A percentile compares a stretch with the other conserved stretches of the same genome.
phyloP scores from a whole-genome alignment of 2,797 vertebrate genomes.

The Phyllotis vaccarum region DNA sequence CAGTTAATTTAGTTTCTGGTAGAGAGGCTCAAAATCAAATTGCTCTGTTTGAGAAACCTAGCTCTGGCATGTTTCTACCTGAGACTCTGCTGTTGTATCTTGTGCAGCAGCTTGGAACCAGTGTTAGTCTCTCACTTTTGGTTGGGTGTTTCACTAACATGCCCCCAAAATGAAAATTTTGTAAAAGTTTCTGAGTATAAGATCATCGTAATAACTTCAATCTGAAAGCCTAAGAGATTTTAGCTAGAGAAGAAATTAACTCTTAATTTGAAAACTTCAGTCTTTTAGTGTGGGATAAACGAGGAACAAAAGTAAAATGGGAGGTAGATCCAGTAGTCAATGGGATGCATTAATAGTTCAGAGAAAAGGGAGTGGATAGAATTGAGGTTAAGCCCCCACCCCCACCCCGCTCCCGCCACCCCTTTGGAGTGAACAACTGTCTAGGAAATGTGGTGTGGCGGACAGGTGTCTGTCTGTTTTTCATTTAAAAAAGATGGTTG shows the following conservation, averaged over 20 bases:
- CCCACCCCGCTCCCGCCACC: too few relatives aligned
- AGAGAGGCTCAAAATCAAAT: neutral
- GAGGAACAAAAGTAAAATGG: neutral
- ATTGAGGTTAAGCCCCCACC: slow-evolving; percentile 16
- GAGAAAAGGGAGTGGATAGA: neutral
- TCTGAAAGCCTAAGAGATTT: neutral
- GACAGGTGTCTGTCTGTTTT: slow-evolving; percentile 27
- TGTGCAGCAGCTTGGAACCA: neutral
- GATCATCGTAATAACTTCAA: neutral
- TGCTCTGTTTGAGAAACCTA: neutral
- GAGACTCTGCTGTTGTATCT: neutral
- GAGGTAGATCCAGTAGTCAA: neutral
- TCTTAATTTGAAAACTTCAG: slow-evolving; percentile 30
- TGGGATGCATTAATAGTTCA: neutral
- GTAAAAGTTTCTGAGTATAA: neutral
- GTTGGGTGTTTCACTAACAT: neutral
- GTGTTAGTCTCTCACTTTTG: neutral
- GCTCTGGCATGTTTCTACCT: neutral
- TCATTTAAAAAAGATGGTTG: slow-evolving; percentile 48
- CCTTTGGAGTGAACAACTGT: neutral
- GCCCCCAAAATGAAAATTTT: neutral
- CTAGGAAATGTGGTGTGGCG: neutral
- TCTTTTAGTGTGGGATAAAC: slow-evolving; percentile 7
- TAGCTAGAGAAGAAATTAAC: slow-evolving; percentile 20
- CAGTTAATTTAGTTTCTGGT: neutral